These are phyloP conservation scores for Scaptomyza graminum DNA, from an alignment of 1,140 invertebrate genomes.

Conservation along the genomic window DNA sequence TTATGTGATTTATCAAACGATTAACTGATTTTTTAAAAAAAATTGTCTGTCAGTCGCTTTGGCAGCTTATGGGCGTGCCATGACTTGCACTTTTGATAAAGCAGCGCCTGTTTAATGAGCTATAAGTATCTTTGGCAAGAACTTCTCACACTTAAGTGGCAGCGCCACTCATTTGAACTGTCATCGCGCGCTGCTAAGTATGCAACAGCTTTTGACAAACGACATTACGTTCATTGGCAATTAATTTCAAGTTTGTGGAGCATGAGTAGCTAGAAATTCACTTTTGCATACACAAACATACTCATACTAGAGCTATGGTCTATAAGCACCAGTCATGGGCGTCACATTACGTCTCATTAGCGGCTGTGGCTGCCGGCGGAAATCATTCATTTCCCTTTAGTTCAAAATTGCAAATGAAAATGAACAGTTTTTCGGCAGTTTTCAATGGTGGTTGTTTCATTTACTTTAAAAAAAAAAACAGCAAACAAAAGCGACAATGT, in stretches of 20 bases:
- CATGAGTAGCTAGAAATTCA: conserved; percentile 14
- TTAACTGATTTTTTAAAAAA: conserved; percentile 47
- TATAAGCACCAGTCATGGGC: conserved; percentile 58
- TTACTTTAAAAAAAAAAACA: conserved; percentile 5
- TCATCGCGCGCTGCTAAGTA: conserved; percentile 59
- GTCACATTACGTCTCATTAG: conserved; percentile 79
- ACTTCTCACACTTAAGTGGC: conserved; percentile 1
- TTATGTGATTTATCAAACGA: conserved; percentile 60
- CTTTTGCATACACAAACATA: conserved; percentile 1
- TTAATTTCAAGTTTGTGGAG: conserved; percentile 55
- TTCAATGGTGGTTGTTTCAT: conserved; percentile 49
- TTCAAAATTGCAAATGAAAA: conserved; percentile 52
- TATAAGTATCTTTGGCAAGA: conserved; percentile 69
- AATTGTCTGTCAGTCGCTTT: conserved; percentile 60
- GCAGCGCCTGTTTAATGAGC: conserved; percentile 65
- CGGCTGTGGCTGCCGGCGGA: conserved; percentile 63
- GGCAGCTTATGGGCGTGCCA: conserved; percentile 63
- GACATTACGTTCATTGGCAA: conserved; percentile 63
- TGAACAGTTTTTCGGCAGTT: conserved; percentile 61
- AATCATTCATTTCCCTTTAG: conserved; percentile 75
- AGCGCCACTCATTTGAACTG: conserved; percentile 33
- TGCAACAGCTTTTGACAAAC: conserved; percentile 81
- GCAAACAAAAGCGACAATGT: conserved; percentile 37
- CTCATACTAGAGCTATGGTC: neutral
- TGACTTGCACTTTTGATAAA: conserved; percentile 52